A percentile compares a stretch with the other conserved stretches of the same genome.
Evolutionary conservation across 53 echinoderm and acorn worm species (phyloP).

Genomic region (Echinometra lucunter): DNA sequence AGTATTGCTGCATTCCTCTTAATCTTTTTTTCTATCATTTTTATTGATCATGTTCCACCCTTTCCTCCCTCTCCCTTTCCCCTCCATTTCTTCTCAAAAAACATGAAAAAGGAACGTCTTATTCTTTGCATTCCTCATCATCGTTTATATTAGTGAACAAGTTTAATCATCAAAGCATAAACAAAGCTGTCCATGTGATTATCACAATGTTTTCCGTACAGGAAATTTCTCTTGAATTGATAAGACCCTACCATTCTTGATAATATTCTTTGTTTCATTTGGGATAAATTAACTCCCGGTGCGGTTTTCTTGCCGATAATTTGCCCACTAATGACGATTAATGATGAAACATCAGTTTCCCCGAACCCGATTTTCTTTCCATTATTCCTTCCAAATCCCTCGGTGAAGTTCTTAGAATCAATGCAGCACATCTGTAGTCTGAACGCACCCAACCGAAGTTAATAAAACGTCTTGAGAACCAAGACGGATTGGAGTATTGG

Average conservation of each 20-base stretch:
- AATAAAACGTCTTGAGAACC: background rate
- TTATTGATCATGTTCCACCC: too few relatives aligned
- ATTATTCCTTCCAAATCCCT: background rate
- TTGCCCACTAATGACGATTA: background rate
- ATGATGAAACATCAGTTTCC: slow-evolving; percentile 3
- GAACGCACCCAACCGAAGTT: background rate
- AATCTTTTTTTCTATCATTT: too few relatives aligned
- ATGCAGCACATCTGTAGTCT: background rate
- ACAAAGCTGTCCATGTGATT: too few relatives aligned
- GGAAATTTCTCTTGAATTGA: too few relatives aligned
- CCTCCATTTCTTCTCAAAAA: too few relatives aligned
- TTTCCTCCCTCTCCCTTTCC: too few relatives aligned
- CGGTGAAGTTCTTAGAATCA: background rate
- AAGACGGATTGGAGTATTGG: background rate
- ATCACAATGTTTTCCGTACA: too few relatives aligned
- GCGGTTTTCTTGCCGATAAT: background rate
- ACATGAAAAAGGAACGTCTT: too few relatives aligned
- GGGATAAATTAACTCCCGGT: background rate
- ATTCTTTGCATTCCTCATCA: too few relatives aligned
- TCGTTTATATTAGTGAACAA: too few relatives aligned
- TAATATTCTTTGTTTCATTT: background rate
- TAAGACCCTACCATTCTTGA: background rate
- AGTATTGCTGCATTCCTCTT: too few relatives aligned
- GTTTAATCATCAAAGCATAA: too few relatives aligned
- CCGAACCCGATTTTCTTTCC: background rate